These are phyloP conservation scores for Pomatorhinus ruficollis DNA, from an alignment of 2,113 vertebrate species.

Conservation along the genomic window DNA sequence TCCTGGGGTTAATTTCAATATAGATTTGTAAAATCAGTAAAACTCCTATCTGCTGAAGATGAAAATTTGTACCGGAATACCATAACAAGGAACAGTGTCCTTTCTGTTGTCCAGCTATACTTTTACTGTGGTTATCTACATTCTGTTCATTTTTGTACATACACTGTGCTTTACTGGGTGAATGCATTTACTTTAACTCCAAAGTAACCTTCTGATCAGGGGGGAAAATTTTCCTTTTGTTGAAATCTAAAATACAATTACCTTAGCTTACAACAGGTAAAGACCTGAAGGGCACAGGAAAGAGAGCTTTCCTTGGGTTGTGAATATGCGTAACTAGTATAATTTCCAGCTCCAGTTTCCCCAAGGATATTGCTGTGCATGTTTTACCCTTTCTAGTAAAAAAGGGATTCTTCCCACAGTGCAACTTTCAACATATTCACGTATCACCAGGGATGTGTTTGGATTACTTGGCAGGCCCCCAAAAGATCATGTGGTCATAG, in stretches of 20 bases:
- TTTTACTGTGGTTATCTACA: neutral
- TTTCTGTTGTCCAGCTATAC: neutral
- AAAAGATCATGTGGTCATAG: neutral
- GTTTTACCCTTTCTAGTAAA: neutral
- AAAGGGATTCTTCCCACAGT: neutral
- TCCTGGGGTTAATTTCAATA: constrained; percentile 50
- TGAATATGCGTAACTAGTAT: neutral
- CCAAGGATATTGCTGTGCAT: neutral
- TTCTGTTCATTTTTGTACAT: neutral
- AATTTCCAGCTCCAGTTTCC: neutral
- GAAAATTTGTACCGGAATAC: constrained; percentile 24
- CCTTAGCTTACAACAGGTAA: neutral
- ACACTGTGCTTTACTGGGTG: neutral
- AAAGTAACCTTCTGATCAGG: neutral
- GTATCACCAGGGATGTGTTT: neutral
- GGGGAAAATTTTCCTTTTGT: neutral
- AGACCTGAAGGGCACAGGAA: neutral
- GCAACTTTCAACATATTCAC: constrained; percentile 2
- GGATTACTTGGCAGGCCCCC: neutral
- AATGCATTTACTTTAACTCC: neutral
- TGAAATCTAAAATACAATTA: neutral
- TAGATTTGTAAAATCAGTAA: constrained; percentile 58
- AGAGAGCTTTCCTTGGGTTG: neutral
- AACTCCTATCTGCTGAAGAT: neutral
- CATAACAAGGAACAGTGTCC: neutral